Conservation (phyloP, 2,797 vertebrate genomes). For the Malurus leucopterus region DNA sequence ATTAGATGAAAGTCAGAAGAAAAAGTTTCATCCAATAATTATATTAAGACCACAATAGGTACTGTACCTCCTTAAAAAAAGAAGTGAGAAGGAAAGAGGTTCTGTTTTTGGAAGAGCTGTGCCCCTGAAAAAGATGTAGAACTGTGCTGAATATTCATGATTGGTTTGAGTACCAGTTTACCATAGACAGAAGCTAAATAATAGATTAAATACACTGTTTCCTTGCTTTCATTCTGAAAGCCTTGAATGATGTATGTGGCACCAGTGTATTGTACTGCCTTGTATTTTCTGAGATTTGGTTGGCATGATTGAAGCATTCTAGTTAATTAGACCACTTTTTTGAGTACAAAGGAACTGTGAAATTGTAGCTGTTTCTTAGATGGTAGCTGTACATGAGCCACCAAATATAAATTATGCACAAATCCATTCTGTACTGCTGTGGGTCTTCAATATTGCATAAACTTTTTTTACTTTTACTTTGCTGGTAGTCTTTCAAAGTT, state of each 20-base stretch:
- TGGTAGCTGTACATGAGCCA: background rate
- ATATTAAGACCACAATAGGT: background rate
- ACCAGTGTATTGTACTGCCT: background rate
- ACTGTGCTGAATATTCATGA: background rate
- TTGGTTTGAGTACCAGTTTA: background rate
- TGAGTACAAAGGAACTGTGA: background rate
- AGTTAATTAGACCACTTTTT: background rate
- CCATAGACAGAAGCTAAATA: background rate
- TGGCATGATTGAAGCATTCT: background rate
- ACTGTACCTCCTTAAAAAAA: background rate
- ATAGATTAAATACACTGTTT: conserved; percentile 1
- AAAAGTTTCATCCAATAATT: background rate
- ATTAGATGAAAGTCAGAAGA: background rate
- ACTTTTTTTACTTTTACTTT: background rate
- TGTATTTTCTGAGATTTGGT: conserved; percentile 7
- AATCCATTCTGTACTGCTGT: background rate
- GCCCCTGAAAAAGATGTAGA: background rate
- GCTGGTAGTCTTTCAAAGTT: background rate
- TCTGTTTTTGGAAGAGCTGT: background rate
- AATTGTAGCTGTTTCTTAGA: background rate
- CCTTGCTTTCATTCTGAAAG: background rate
- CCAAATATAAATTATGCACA: conserved; percentile 23
- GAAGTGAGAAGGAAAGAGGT: background rate
- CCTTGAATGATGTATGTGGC: background rate
- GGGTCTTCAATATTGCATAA: conserved; percentile 19